A percentile compares a stretch with the other conserved stretches of the same genome.
These are phyloP conservation scores for Morpho helenor DNA, from an alignment of 2,888 invertebrate species.

Conservation along the genomic window DNA sequence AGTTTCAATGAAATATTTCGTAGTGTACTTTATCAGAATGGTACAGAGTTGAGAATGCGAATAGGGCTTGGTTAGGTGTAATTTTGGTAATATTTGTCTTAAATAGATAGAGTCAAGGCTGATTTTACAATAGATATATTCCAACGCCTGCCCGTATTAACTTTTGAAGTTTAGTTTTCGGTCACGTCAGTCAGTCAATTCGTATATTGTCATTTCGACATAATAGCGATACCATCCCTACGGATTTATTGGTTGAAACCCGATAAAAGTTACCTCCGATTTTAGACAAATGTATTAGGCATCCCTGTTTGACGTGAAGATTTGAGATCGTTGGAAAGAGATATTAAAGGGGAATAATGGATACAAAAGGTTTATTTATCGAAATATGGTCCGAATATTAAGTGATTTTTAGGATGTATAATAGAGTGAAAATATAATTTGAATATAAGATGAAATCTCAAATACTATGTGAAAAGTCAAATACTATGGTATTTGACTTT, in stretches of 20 bases:
- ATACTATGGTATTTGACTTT: no score
- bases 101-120: slow-evolving; percentile 27
- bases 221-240: slow-evolving; percentile 74
- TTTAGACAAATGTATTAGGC: slow-evolving; percentile 49
- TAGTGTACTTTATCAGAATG: slow-evolving; percentile 31
- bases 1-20: slow-evolving; percentile 17
- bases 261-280: slow-evolving; percentile 64
- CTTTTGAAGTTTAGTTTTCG: slow-evolving; percentile 73
- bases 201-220: slow-evolving; percentile 77
- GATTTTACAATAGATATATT: slow-evolving; percentile 27
- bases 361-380: slow-evolving; percentile 64
- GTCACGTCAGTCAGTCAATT: slow-evolving; percentile 78
- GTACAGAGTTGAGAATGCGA: slow-evolving; percentile 13
- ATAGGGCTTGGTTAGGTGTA: neutral
- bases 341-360: slow-evolving; percentile 34
- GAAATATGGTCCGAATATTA: slow-evolving; percentile 59
- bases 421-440: slow-evolving; percentile 43
- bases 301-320: slow-evolving; percentile 36
- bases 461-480: no score
- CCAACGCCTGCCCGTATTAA: slow-evolving; percentile 49
- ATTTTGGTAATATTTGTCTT: slow-evolving; percentile 26
- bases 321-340: slow-evolving; percentile 30
- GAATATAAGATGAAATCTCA: no score
- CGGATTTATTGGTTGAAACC: slow-evolving; percentile 71
- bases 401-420: slow-evolving; percentile 69